A percentile compares a stretch with the other conserved stretches of the same genome.
These are phyloP conservation scores for Trichomycterus rosablanca DNA, from an alignment of 2,113 vertebrate genomes.

Conservation along the genomic window DNA sequence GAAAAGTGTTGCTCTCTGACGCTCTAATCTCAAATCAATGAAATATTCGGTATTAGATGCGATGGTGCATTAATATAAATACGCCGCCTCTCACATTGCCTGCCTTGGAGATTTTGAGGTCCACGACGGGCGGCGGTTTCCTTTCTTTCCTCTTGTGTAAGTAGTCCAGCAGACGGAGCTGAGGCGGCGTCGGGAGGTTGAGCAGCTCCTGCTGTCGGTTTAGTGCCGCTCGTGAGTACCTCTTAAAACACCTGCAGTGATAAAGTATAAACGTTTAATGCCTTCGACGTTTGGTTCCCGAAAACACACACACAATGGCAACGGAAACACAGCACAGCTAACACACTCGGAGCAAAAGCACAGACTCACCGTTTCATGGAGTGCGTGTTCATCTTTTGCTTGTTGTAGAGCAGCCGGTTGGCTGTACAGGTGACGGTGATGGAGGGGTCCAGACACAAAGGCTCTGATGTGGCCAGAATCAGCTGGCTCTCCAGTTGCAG, in stretches of 20 bases:
- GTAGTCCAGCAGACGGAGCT: slow-evolving; percentile 89
- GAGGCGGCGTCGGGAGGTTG: slow-evolving; percentile 81
- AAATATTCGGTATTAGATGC: neutral
- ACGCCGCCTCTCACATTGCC: slow-evolving; percentile 80
- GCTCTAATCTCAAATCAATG: neutral
- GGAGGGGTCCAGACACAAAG: slow-evolving; percentile 96
- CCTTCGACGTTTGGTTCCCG: too few species aligned
- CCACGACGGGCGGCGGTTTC: slow-evolving; percentile 80
- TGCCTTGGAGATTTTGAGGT: slow-evolving; percentile 97
- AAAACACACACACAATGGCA: slow-evolving; percentile 9
- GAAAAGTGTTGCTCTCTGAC: neutral
- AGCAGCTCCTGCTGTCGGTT: slow-evolving; percentile 91
- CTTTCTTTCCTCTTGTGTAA: slow-evolving; percentile 92
- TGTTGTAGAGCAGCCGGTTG: slow-evolving; percentile 94
- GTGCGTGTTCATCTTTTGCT: slow-evolving; percentile 95
- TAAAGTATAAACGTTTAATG: too few species aligned
- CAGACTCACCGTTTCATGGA: slow-evolving; percentile 83
- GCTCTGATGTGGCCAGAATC: slow-evolving; percentile 93
- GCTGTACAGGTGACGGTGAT: slow-evolving; percentile 90
- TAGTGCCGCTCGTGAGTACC: slow-evolving; percentile 85
- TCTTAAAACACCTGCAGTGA: slow-evolving; percentile 86
- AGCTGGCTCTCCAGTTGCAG: slow-evolving; percentile 93
- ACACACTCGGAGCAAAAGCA: neutral
- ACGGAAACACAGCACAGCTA: neutral
- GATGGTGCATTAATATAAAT: neutral